These are phyloP conservation scores for Pseudococcus viburni DNA, from an alignment of 2,888 invertebrate genomes.

Conservation along the genomic window DNA sequence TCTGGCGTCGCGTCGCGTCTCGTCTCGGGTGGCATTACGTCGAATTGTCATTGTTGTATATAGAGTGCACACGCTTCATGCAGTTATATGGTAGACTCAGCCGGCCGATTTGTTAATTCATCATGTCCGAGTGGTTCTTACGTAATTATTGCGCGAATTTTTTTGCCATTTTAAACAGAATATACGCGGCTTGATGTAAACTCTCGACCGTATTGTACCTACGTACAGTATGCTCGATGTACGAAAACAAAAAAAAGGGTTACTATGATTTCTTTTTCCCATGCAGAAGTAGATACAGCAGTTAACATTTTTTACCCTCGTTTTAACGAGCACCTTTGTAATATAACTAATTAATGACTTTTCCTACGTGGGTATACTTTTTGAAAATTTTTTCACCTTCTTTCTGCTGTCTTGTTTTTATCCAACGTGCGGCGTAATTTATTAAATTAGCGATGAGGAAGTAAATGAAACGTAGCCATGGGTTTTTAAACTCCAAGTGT, in stretches of 20 bases:
- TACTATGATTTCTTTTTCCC: conserved; percentile 36
- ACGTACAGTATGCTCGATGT: background rate
- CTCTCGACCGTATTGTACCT: background rate
- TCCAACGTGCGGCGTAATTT: background rate
- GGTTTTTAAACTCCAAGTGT: conserved; percentile 11
- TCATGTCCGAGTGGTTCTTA: conserved; percentile 37
- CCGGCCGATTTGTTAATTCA: conserved; percentile 24
- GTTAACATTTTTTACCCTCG: conserved; percentile 41
- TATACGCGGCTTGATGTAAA: background rate
- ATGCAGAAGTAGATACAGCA: conserved; percentile 24
- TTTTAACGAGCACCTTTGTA: conserved; percentile 49
- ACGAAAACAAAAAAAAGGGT: background rate
- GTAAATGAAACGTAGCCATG: background rate
- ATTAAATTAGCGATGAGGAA: conserved; percentile 31
- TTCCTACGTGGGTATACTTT: background rate
- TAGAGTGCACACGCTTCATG: background rate
- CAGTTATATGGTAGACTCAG: conserved; percentile 4
- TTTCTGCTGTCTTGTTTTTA: conserved; percentile 29
- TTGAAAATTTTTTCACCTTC: background rate
- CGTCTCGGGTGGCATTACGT: conserved; percentile 35
- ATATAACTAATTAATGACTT: conserved; percentile 41
- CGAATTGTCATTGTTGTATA: conserved; percentile 20
- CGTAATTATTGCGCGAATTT: conserved; percentile 41
- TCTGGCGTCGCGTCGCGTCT: background rate
- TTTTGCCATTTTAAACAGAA: background rate